Evolutionary conservation across 2,888 invertebrate genomes (phyloP).

Genomic region (Arrhopalites spinosus): DNA sequence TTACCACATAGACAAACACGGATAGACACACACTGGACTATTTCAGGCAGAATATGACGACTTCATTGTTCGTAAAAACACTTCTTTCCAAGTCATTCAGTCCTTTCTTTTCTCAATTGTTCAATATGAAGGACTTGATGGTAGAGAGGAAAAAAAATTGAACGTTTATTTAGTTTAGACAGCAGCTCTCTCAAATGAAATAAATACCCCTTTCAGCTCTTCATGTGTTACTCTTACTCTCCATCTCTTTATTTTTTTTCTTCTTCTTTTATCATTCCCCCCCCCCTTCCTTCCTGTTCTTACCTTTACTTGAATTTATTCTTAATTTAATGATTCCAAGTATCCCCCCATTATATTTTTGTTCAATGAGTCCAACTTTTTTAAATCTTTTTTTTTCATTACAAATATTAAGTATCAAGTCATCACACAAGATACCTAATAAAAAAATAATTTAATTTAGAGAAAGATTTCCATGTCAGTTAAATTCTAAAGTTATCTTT

Average conservation of each 20-base stretch:
- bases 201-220: conserved; percentile 20
- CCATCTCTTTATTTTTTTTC: conserved; percentile 7
- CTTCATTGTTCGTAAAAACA: conserved; percentile 35
- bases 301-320: too few species aligned
- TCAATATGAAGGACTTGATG: conserved; percentile 29
- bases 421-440: too few species aligned
- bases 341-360: too few species aligned
- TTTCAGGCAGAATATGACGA: conserved; percentile 36
- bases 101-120: conserved; percentile 34
- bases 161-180: conserved; percentile 25
- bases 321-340: too few species aligned
- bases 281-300: not conserved
- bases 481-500: too few species aligned
- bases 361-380: too few species aligned
- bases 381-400: too few species aligned
- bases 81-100: conserved; percentile 31
- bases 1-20: too few species aligned
- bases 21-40: not conserved
- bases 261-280: not conserved
- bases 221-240: conserved; percentile 16
- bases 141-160: not conserved
- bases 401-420: too few species aligned
- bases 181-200: conserved; percentile 18
- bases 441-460: too few species aligned
- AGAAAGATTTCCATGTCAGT: too few species aligned